Evolutionary conservation across 2,797 vertebrate species (phyloP).

Genomic region (Cossypha niveicapilla): DNA sequence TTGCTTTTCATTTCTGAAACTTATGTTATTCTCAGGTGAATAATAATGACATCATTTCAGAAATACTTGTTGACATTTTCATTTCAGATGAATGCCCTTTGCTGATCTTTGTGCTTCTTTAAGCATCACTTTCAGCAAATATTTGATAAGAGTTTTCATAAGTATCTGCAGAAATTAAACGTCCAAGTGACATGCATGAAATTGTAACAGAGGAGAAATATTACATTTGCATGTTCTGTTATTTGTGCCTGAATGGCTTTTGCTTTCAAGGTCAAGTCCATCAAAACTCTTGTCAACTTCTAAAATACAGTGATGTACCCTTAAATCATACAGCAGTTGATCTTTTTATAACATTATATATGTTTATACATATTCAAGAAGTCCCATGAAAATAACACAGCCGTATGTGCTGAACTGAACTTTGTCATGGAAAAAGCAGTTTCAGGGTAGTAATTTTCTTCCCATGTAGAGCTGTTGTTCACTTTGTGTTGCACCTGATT

Average conservation of each 20-base stretch:
- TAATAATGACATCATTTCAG: background rate
- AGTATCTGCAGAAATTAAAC: background rate
- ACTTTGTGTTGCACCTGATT: background rate
- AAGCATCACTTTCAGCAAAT: background rate
- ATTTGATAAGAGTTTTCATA: slow-evolving; percentile 4
- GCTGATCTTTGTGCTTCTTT: background rate
- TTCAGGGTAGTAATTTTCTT: background rate
- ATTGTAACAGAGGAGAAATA: background rate
- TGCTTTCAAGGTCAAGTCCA: background rate
- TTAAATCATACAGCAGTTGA: background rate
- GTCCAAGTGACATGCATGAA: background rate
- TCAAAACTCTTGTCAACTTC: background rate
- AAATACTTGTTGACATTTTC: background rate
- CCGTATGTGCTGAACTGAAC: background rate
- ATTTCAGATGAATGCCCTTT: slow-evolving; percentile 11
- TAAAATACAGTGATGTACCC: background rate
- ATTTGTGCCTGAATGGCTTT: background rate
- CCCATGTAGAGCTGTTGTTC: background rate
- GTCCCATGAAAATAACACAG: background rate
- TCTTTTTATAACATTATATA: background rate
- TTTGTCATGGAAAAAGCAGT: background rate
- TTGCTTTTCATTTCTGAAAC: background rate
- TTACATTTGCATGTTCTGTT: background rate
- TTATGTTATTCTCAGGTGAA: background rate
- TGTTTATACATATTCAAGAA: background rate